These are phyloP conservation scores for Mesaphorura yosii DNA, from an alignment of 1,140 invertebrate species.

Conservation along the genomic window DNA sequence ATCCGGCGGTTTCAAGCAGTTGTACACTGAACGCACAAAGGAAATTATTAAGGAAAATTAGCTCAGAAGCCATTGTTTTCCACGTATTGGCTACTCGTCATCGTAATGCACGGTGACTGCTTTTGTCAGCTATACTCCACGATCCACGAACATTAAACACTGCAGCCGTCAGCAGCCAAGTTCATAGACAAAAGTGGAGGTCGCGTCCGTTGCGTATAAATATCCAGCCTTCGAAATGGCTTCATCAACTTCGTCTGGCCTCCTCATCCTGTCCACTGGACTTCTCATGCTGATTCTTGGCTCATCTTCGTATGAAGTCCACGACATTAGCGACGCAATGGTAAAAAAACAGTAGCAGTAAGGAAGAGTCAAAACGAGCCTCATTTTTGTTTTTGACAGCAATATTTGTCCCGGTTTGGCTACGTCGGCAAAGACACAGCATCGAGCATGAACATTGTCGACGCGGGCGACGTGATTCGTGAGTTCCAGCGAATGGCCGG, in stretches of 20 bases:
- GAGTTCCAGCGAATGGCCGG: constrained; percentile 3
- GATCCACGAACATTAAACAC: too few relatives aligned
- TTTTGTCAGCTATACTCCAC: too few relatives aligned
- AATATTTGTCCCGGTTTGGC: neutral
- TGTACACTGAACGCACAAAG: too few relatives aligned
- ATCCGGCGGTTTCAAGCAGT: too few relatives aligned
- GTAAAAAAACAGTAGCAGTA: neutral
- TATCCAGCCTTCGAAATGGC: neutral
- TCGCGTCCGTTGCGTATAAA: neutral
- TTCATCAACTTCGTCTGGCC: neutral
- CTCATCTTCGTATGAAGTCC: neutral
- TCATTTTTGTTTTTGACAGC: neutral
- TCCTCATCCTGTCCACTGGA: neutral
- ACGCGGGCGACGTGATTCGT: neutral
- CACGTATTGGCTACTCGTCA: too few relatives aligned
- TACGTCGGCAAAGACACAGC: constrained; percentile 5
- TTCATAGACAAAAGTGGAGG: too few relatives aligned
- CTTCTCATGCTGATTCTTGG: neutral
- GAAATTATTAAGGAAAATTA: too few relatives aligned
- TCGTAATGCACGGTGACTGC: too few relatives aligned
- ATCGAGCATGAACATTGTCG: constrained; percentile 1
- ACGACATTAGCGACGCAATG: constrained; percentile 2
- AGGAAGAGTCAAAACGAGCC: neutral
- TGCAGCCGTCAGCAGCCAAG: too few relatives aligned
- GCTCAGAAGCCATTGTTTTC: too few relatives aligned